Evolutionary conservation across 2,888 invertebrate species (phyloP).

Genomic region (Drosophila neonasuta): DNA sequence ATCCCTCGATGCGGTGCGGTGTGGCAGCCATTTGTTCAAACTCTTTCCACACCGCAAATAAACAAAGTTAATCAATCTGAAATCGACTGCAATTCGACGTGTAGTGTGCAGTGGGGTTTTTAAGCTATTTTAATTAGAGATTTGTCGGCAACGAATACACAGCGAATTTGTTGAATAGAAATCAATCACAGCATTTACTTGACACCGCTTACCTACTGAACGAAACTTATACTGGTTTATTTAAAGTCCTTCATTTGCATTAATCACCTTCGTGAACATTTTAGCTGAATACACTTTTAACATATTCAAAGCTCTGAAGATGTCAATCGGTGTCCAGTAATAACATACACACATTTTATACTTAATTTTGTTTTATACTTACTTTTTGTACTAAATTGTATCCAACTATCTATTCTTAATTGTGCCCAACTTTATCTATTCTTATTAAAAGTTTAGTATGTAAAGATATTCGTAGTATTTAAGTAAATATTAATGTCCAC

Average conservation of each 20-base stretch:
- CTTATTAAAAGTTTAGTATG: no score
- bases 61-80: slow-evolving; percentile 55
- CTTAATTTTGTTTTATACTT: no score
- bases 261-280: background rate
- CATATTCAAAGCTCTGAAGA: background rate
- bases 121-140: background rate
- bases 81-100: slow-evolving; percentile 47
- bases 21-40: slow-evolving; percentile 19
- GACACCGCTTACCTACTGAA: background rate
- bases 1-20: background rate
- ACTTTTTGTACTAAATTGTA: no score
- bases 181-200: background rate
- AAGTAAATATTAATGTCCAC: background rate
- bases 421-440: no score
- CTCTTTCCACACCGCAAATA: slow-evolving; percentile 5
- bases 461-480: no score
- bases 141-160: slow-evolving; percentile 12
- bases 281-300: background rate
- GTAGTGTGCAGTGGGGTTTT: slow-evolving; percentile 8
- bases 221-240: background rate
- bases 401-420: no score
- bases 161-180: slow-evolving; percentile 1
- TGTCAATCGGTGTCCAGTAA: no score
- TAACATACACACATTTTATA: no score
- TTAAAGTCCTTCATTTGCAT: background rate